These are phyloP conservation scores for Drosophila melanica DNA, from an alignment of 1,140 invertebrate genomes.

Conservation along the genomic window DNA sequence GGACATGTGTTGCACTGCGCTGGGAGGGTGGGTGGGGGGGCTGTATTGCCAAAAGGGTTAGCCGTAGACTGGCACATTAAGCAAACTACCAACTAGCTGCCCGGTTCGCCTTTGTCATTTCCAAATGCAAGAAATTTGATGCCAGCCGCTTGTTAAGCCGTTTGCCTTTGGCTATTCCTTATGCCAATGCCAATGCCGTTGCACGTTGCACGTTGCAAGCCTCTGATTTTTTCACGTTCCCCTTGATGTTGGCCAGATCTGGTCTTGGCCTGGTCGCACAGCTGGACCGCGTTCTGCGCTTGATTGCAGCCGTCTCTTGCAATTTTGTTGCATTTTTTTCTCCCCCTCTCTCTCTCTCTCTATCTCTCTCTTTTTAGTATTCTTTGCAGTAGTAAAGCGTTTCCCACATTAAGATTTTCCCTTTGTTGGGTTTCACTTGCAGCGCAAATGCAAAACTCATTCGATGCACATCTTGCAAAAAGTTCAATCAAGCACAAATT, in stretches of 20 bases:
- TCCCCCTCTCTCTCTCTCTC: not conserved
- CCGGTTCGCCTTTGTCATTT: slow-evolving; percentile 40
- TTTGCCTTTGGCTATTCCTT: slow-evolving; percentile 51
- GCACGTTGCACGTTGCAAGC: slow-evolving; percentile 12
- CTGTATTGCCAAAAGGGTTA: slow-evolving; percentile 27
- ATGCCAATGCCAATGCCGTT: slow-evolving; percentile 18
- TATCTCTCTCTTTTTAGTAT: not conserved
- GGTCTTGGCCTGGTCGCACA: slow-evolving; percentile 18
- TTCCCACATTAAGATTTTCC: slow-evolving; percentile 48
- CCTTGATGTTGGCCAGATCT: slow-evolving; percentile 10
- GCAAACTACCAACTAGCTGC: slow-evolving; percentile 42
- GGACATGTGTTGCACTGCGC: slow-evolving; percentile 51
- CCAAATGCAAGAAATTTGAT: slow-evolving; percentile 55
- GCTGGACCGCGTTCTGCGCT: slow-evolving; percentile 28
- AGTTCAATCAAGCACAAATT: slow-evolving; percentile 28
- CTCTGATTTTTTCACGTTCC: slow-evolving; percentile 17
- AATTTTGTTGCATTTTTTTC: slow-evolving; percentile 29
- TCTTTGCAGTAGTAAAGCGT: slow-evolving; percentile 19
- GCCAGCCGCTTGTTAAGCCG: slow-evolving; percentile 51
- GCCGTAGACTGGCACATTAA: slow-evolving; percentile 28
- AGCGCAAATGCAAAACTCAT: slow-evolving; percentile 32
- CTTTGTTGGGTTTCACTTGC: slow-evolving; percentile 10
- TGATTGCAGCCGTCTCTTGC: slow-evolving; percentile 38
- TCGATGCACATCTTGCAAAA: slow-evolving; percentile 2
- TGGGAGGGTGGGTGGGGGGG: not conserved